phyloP scores from a whole-genome alignment of 2,113 vertebrate genomes.

The Lepisosteus oculatus region DNA sequence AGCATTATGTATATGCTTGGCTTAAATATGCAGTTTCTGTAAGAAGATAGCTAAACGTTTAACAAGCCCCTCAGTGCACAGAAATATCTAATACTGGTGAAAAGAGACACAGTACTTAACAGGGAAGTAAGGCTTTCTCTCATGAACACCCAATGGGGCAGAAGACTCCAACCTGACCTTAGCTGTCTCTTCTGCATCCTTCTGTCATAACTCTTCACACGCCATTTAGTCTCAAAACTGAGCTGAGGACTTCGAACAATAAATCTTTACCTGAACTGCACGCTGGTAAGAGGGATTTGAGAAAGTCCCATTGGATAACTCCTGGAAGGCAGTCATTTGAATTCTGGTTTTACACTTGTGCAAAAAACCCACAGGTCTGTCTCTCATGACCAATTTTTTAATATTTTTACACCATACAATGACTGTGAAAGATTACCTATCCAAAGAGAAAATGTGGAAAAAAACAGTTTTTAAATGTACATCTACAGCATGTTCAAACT shows the following conservation, averaged over 20 bases:
- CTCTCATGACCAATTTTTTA: no score
- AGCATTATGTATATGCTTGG: background rate
- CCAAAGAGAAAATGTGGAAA: no score
- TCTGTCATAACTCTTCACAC: constrained; percentile 1
- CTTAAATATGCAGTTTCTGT: background rate
- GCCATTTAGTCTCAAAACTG: background rate
- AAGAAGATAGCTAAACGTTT: background rate
- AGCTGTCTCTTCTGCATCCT: constrained; percentile 4
- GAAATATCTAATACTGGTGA: background rate
- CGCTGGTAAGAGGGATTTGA: background rate
- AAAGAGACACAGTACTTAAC: background rate
- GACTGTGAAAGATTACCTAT: no score
- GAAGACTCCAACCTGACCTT: background rate
- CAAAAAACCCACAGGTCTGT: background rate
- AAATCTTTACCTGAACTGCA: constrained; percentile 2
- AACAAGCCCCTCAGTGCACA: background rate
- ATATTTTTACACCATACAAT: no score
- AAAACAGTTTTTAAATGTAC: no score
- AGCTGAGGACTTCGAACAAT: background rate
- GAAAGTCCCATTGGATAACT: background rate
- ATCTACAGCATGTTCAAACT: no score
- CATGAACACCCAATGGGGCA: background rate
- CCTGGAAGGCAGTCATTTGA: background rate
- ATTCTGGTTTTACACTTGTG: background rate
- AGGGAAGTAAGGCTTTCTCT: no score